A percentile compares a stretch with the other conserved stretches of the same genome.
Conservation (phyloP, 92 coral and sea anemone species). For the Metridium senile region DNA sequence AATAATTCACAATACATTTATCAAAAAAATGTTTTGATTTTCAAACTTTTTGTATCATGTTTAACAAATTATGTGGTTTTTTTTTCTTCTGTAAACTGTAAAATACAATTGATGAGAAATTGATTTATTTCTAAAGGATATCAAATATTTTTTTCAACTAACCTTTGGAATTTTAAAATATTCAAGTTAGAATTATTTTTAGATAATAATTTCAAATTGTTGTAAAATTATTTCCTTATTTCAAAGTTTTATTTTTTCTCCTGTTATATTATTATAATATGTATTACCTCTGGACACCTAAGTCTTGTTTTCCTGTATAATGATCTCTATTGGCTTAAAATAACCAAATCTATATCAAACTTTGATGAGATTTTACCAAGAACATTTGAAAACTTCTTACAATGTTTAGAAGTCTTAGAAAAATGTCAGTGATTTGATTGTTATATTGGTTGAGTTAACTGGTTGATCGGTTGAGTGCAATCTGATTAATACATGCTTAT, state of each 20-base stretch:
- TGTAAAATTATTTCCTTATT: neutral
- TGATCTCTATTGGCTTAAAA: neutral
- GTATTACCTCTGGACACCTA: neutral
- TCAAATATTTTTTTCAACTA: neutral
- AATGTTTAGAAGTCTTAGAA: neutral
- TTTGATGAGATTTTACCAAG: conserved; percentile 6
- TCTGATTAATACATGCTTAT: neutral
- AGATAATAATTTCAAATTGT: neutral
- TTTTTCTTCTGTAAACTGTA: too few relatives aligned
- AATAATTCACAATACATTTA: neutral
- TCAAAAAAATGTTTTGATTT: neutral
- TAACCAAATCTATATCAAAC: neutral
- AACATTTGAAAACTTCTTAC: neutral
- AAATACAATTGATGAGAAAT: too few relatives aligned
- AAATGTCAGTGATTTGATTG: neutral
- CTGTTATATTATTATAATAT: neutral
- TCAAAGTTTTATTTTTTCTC: neutral
- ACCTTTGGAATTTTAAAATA: neutral
- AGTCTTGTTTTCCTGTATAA: neutral
- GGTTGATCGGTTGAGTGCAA: neutral
- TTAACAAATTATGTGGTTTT: neutral
- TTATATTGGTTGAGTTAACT: neutral
- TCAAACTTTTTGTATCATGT: neutral
- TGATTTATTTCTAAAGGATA: neutral
- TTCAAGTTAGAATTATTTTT: neutral